Conservation (phyloP, 2,797 vertebrate genomes). For the Carapus acus region DNA sequence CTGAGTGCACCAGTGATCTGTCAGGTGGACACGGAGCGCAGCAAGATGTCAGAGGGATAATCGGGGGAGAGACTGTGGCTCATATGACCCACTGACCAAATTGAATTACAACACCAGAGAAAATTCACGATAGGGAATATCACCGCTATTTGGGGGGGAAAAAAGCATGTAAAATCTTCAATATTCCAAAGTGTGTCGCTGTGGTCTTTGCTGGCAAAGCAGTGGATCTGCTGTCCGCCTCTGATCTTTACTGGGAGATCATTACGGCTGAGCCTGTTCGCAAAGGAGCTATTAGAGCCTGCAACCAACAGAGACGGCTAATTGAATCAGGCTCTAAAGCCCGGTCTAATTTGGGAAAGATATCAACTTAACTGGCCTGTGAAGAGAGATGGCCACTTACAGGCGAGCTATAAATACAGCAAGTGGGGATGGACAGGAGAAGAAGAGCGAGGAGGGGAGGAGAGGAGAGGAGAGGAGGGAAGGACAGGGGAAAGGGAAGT, state of each 20-base stretch:
- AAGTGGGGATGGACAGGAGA: conserved; percentile 13
- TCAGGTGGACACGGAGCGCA: not conserved
- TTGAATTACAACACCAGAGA: too few relatives aligned
- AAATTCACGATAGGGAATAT: too few relatives aligned
- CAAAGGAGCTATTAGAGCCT: conserved; percentile 33
- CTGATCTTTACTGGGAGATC: conserved; percentile 22
- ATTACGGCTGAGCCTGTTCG: conserved; percentile 21
- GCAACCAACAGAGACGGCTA: conserved; percentile 40
- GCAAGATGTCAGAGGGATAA: conserved; percentile 7
- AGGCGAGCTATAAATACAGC: conserved; percentile 35
- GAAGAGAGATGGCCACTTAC: conserved; percentile 28
- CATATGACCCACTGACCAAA: too few relatives aligned
- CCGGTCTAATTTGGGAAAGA: conserved; percentile 52
- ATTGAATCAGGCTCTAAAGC: conserved; percentile 56
- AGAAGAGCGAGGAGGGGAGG: conserved; percentile 3
- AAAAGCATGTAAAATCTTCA: not conserved
- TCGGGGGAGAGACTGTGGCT: too few relatives aligned
- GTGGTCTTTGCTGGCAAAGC: conserved; percentile 8
- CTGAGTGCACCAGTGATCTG: conserved; percentile 11
- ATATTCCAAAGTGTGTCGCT: too few relatives aligned
- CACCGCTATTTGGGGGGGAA: too few relatives aligned
- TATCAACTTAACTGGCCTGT: conserved; percentile 54
- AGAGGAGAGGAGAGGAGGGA: conserved; percentile 11
- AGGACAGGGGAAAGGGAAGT: too few relatives aligned
- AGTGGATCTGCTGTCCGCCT: not conserved